phyloP scores from a whole-genome alignment of 2,113 vertebrate species.

The Pygoscelis adeliae region DNA sequence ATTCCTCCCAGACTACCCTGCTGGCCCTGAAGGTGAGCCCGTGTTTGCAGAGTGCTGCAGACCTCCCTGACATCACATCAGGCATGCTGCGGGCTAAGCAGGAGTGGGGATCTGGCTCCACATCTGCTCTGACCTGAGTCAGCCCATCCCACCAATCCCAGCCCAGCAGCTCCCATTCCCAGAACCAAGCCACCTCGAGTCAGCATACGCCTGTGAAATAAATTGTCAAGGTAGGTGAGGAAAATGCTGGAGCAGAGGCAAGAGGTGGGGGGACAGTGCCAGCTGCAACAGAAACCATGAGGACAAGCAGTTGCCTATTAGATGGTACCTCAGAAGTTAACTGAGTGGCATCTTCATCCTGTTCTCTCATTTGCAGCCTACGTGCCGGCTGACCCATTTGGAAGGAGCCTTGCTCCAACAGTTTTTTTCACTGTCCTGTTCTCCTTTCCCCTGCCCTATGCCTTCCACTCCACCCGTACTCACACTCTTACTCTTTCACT shows the following conservation, averaged over 20 bases:
- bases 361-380: not conserved
- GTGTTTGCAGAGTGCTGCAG: not conserved
- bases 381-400: accelerated
- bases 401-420: not conserved
- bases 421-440: not conserved
- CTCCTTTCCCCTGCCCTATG: not conserved
- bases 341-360: not conserved
- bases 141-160: not conserved
- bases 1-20: accelerated
- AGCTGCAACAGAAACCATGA: not conserved
- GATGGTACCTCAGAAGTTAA: not conserved
- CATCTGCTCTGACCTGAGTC: not conserved
- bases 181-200: not conserved
- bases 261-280: not conserved
- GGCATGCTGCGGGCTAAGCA: accelerated
- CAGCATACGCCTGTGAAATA: not conserved
- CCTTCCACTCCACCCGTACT: not conserved
- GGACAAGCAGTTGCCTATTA: not conserved
- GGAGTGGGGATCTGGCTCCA: not conserved
- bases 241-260: not conserved
- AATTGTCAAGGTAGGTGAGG: not conserved
- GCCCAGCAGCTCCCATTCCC: not conserved
- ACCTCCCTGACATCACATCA: accelerated
- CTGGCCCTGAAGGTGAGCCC: accelerated
- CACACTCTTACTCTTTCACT: not conserved